Percentiles rank a stretch among this genome's conserved stretches.
phyloP scores from a whole-genome alignment of 2,797 vertebrate species.

The Notoglanidium macrostoma region DNA sequence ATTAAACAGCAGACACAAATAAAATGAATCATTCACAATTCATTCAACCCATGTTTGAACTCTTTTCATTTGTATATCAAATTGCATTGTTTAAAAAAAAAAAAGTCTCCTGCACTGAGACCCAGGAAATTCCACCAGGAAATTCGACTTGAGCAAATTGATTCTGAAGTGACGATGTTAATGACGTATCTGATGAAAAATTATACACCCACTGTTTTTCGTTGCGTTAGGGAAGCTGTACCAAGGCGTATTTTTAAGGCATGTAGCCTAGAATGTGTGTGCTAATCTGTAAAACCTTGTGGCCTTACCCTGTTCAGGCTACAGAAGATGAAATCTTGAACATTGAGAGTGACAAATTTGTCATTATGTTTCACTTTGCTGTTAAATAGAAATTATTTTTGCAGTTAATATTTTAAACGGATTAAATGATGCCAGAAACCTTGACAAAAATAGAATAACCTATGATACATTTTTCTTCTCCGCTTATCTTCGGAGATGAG shows the following conservation, averaged over 20 bases:
- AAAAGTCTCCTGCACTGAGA: too few relatives aligned
- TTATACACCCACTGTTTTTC: neutral
- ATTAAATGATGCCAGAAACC: too few relatives aligned
- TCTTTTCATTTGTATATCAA: neutral
- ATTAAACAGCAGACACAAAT: neutral
- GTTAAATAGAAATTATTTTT: neutral
- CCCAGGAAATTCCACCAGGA: neutral
- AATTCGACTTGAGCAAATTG: neutral
- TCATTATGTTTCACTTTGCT: neutral
- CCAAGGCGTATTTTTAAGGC: too few relatives aligned
- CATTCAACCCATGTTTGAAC: neutral
- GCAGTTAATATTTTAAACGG: too few relatives aligned
- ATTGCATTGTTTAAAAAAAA: neutral
- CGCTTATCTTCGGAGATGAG: neutral
- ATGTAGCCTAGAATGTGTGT: too few relatives aligned
- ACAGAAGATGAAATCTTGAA: neutral
- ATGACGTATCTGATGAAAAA: neutral
- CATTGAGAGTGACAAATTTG: too few relatives aligned
- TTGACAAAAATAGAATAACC: neutral
- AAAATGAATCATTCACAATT: neutral
- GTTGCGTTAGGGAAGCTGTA: too few relatives aligned
- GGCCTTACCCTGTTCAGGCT: too few relatives aligned
- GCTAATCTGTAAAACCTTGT: too few relatives aligned
- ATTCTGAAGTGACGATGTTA: neutral
- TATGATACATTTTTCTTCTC: neutral